Evolutionary conservation across 2,113 vertebrate species (phyloP).

Genomic region (Microcebus lehilahytsara): DNA sequence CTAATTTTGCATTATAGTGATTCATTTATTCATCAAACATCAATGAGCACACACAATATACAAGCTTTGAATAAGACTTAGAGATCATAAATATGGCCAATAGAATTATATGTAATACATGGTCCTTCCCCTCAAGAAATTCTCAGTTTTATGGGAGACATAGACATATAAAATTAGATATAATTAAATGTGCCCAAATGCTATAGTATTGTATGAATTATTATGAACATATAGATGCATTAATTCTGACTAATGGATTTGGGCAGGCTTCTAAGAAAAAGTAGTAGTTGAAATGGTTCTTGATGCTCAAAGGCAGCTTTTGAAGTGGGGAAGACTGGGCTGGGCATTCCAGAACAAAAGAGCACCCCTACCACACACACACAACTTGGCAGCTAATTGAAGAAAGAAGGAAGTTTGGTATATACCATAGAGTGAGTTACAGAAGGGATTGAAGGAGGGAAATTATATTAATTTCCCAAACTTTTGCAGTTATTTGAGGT

Average conservation of each 20-base stretch:
- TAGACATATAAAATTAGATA: not conserved
- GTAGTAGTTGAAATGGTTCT: not conserved
- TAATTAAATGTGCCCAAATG: not conserved
- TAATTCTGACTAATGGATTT: not conserved
- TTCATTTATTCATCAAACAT: conserved; percentile 19
- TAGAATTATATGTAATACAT: not conserved
- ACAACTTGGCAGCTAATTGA: not conserved
- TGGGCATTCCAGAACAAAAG: not conserved
- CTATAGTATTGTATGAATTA: not conserved
- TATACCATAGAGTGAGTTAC: not conserved
- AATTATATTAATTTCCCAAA: not conserved
- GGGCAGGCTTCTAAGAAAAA: not conserved
- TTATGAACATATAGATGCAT: not conserved
- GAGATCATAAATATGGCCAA: not conserved
- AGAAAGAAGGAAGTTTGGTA: not conserved
- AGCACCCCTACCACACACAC: not conserved
- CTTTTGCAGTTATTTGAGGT: not conserved
- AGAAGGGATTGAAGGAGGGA: not conserved
- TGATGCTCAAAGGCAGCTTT: not conserved
- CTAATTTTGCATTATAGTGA: conserved; percentile 21
- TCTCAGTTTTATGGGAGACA: not conserved
- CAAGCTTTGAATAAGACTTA: not conserved
- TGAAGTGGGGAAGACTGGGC: not conserved
- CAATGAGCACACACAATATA: not conserved
- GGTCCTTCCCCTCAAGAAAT: not conserved